These are phyloP conservation scores for Scaptomyza graminum DNA, from an alignment of 1,140 invertebrate genomes.

Conservation along the genomic window DNA sequence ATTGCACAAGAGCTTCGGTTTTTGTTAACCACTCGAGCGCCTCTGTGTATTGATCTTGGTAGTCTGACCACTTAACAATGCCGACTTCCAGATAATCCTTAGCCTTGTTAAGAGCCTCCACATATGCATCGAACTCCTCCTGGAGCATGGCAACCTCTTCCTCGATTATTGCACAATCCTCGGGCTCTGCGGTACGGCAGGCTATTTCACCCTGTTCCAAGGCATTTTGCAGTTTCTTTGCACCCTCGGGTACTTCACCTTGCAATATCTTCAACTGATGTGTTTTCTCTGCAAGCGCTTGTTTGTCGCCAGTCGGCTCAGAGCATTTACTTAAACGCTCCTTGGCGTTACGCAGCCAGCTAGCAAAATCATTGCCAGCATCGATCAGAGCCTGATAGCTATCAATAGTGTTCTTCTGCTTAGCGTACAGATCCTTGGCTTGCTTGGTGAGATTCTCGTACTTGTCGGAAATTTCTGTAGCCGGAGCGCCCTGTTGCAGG, in stretches of 20 bases:
- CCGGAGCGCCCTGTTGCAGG: conserved; percentile 92
- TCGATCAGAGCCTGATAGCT: conserved; percentile 96
- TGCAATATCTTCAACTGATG: conserved; percentile 93
- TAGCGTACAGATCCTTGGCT: conserved; percentile 94
- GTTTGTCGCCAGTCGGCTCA: conserved; percentile 96
- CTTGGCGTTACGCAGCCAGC: conserved; percentile 95
- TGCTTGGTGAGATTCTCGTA: conserved; percentile 95
- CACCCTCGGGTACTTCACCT: conserved; percentile 91
- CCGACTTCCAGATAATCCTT: conserved; percentile 94
- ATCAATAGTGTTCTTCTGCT: conserved; percentile 95
- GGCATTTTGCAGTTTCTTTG: conserved; percentile 92
- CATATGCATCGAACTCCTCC: conserved; percentile 93
- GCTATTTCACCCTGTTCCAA: conserved; percentile 92
- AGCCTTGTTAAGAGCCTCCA: conserved; percentile 90
- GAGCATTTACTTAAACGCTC: conserved; percentile 96
- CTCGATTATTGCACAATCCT: conserved; percentile 95
- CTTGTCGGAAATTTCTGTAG: conserved; percentile 94
- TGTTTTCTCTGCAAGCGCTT: conserved; percentile 92
- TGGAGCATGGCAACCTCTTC: conserved; percentile 94
- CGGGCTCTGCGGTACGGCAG: conserved; percentile 91
- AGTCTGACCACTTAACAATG: conserved; percentile 97
- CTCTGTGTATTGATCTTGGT: conserved; percentile 96
- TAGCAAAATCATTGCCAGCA: conserved; percentile 94
- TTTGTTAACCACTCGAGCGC: conserved; percentile 94
- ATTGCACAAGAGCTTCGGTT: conserved; percentile 93